These are phyloP conservation scores for Notoglanidium macrostoma DNA, from an alignment of 2,797 vertebrate genomes.

Conservation along the genomic window DNA sequence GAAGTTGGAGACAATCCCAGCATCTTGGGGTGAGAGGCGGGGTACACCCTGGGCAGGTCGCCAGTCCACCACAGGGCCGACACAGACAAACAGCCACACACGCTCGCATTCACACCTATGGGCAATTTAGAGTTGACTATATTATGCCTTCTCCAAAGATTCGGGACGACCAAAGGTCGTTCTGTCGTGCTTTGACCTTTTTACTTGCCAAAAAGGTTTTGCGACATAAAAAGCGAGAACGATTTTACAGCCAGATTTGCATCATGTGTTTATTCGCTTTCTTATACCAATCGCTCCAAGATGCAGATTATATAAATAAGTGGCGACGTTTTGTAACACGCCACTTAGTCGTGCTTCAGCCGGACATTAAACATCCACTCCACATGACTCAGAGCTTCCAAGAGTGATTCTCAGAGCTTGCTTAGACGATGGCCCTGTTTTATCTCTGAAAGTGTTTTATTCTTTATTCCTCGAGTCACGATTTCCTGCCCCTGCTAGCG, in stretches of 20 bases:
- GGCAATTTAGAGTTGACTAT: too few relatives aligned
- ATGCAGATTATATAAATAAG: slow-evolving; percentile 50
- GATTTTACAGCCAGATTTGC: slow-evolving; percentile 39
- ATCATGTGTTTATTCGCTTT: slow-evolving; percentile 45
- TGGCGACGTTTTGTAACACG: slow-evolving; percentile 39
- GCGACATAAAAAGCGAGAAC: not conserved
- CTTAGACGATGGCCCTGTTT: not conserved
- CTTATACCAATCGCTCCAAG: slow-evolving; percentile 25
- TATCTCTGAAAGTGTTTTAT: not conserved
- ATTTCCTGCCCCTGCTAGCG: not conserved
- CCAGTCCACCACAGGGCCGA: too few relatives aligned
- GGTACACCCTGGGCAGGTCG: too few relatives aligned
- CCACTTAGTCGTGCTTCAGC: slow-evolving; percentile 21
- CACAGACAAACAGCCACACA: too few relatives aligned
- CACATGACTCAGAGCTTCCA: slow-evolving; percentile 14
- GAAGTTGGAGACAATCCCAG: too few relatives aligned
- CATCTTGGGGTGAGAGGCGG: too few relatives aligned
- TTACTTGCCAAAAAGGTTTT: slow-evolving; percentile 8
- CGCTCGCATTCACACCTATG: too few relatives aligned
- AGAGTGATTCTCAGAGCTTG: not conserved
- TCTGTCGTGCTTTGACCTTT: slow-evolving; percentile 32
- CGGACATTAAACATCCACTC: slow-evolving; percentile 43
- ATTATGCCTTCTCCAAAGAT: not conserved
- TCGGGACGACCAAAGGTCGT: not conserved
- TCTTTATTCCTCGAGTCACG: not conserved